Percentiles rank a stretch among this genome's conserved stretches.
phyloP scores from a whole-genome alignment of 1,140 invertebrate species.

The Plectus sambesii region DNA sequence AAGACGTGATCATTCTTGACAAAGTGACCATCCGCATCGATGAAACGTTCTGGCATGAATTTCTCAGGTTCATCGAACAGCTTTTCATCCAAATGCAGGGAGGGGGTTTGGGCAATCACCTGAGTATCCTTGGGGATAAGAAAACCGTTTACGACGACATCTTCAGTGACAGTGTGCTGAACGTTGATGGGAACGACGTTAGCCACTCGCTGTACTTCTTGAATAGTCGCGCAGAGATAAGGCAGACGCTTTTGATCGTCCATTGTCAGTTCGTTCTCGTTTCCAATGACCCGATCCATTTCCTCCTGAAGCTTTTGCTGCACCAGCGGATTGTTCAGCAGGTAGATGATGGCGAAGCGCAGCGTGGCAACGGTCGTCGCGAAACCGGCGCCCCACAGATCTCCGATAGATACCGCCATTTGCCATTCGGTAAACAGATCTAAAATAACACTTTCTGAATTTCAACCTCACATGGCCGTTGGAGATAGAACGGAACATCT shows the following conservation, averaged over 20 bases:
- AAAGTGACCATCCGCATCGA: conserved; percentile 21
- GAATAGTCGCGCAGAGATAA: conserved; percentile 28
- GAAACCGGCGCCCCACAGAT: conserved; percentile 31
- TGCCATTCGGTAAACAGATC: conserved; percentile 23
- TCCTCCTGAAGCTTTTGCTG: conserved; percentile 24
- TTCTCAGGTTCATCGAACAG: conserved; percentile 70
- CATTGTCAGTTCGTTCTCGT: not conserved
- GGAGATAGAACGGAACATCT: too few relatives aligned
- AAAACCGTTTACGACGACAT: not conserved
- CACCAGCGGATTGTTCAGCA: conserved; percentile 31
- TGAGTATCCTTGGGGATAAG: too few relatives aligned
- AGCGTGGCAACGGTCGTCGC: conserved; percentile 32
- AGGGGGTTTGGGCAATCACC: conserved; percentile 71
- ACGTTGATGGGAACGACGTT: conserved; percentile 33
- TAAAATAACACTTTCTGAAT: too few relatives aligned
- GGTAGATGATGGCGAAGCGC: conserved; percentile 31
- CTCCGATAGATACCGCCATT: conserved; percentile 26
- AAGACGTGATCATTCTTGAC: conserved; percentile 21
- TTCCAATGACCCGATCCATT: conserved; percentile 19
- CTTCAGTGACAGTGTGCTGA: conserved; percentile 17
- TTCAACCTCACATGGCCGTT: too few relatives aligned
- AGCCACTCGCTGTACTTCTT: conserved; percentile 29
- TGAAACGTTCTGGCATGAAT: conserved; percentile 57
- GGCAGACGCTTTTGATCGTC: conserved; percentile 14
- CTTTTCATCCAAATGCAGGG: conserved; percentile 74